These are phyloP conservation scores for Holacanthus passer DNA, from an alignment of 2,113 vertebrate genomes.

Conservation along the genomic window DNA sequence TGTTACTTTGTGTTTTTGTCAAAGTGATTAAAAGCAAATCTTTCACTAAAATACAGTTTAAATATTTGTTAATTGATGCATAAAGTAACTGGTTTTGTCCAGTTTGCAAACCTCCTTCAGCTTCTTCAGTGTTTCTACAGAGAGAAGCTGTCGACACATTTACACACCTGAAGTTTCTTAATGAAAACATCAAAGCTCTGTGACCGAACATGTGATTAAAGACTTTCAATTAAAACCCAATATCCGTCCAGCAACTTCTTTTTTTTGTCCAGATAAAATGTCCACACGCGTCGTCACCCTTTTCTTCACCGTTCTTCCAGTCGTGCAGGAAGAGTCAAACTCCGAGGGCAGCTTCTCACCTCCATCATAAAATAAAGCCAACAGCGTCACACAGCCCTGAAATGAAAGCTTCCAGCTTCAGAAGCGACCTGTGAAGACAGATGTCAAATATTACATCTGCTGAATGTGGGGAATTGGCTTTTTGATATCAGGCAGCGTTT, in stretches of 20 bases:
- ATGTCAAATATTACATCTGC: slow-evolving; percentile 22
- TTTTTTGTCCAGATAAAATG: not conserved
- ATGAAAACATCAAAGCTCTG: not conserved
- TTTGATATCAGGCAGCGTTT: slow-evolving; percentile 33
- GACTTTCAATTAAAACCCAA: not conserved
- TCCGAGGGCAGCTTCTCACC: not conserved
- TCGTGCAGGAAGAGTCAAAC: not conserved
- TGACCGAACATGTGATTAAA: not conserved
- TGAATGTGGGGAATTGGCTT: slow-evolving; percentile 42
- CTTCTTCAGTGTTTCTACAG: not conserved
- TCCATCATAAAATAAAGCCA: not conserved
- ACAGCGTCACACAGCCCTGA: slow-evolving; percentile 9
- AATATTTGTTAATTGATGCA: too few species aligned
- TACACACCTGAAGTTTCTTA: not conserved
- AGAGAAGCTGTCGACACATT: not conserved
- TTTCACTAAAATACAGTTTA: too few species aligned
- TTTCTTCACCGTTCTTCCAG: not conserved
- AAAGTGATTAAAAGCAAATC: too few species aligned
- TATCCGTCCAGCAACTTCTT: not conserved
- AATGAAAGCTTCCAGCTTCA: slow-evolving; percentile 32
- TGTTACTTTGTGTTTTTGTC: too few species aligned
- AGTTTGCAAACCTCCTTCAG: too few species aligned
- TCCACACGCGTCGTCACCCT: not conserved
- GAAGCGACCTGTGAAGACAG: slow-evolving; percentile 17
- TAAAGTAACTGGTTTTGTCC: too few species aligned